phyloP scores from a whole-genome alignment of 2,888 invertebrate genomes.

The Megaustenia siamemsis region DNA sequence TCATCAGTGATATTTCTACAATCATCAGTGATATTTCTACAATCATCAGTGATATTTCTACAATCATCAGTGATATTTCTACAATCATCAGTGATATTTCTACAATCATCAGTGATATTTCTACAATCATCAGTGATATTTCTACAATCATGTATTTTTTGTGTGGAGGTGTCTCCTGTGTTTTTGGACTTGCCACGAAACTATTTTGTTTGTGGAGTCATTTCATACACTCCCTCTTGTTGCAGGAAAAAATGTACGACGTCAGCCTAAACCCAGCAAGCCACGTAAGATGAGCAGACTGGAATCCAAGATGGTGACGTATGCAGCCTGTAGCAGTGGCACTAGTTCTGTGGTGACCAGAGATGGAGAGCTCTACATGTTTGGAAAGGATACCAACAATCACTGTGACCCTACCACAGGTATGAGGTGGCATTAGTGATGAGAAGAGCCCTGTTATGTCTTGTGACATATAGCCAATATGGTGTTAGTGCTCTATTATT shows the following conservation, averaged over 20 bases:
- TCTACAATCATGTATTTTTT: not conserved
- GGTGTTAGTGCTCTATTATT: too few species aligned
- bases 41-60: too few species aligned
- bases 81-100: too few species aligned
- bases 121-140: not conserved
- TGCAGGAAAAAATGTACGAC: slow-evolving; percentile 80
- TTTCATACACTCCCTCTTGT: too few species aligned
- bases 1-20: too few species aligned
- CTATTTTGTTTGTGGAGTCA: too few species aligned
- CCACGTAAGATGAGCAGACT: slow-evolving; percentile 95
- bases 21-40: too few species aligned
- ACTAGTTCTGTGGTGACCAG: slow-evolving; percentile 94
- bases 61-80: too few species aligned
- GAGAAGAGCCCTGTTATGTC: too few species aligned
- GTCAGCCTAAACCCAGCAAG: slow-evolving; percentile 93
- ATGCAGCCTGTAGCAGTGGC: slow-evolving; percentile 95
- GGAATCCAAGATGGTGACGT: slow-evolving; percentile 90
- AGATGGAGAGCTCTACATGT: slow-evolving; percentile 94
- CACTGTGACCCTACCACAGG: slow-evolving; percentile 83
- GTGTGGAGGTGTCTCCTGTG: not conserved
- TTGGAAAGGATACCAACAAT: slow-evolving; percentile 89
- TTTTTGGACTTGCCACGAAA: too few species aligned
- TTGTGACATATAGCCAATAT: too few species aligned
- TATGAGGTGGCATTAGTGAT: slow-evolving; percentile 57
- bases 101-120: too few species aligned